Conservation (phyloP, 2,113 vertebrate species). For the Epinephelus moara region DNA sequence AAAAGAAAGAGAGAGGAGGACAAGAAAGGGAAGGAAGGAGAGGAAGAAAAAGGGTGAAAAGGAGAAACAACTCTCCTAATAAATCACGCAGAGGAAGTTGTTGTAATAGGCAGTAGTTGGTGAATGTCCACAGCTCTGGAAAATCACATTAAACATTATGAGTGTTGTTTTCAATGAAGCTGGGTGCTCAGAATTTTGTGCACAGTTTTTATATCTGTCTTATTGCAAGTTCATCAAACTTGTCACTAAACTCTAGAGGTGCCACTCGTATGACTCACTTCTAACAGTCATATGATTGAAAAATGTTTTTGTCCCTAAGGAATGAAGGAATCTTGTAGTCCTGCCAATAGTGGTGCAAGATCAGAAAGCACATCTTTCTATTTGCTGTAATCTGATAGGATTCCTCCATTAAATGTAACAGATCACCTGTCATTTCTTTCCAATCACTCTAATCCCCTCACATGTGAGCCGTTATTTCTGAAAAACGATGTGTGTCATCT, state of each 20-base stretch:
- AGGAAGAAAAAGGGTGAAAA: background rate
- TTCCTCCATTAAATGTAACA: constrained; percentile 14
- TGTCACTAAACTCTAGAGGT: background rate
- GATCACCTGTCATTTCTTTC: constrained; percentile 28
- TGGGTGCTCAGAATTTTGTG: background rate
- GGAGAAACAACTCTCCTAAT: background rate
- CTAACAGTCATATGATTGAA: background rate
- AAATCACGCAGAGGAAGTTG: constrained; percentile 38
- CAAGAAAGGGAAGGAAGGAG: background rate
- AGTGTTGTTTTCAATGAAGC: background rate
- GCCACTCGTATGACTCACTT: background rate
- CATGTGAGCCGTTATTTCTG: constrained; percentile 47
- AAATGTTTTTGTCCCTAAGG: background rate
- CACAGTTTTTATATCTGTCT: background rate
- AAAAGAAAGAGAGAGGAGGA: background rate
- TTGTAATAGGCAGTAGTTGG: background rate
- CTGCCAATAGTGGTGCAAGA: background rate
- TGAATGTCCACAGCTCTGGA: constrained; percentile 5
- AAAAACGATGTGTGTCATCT: constrained; percentile 53
- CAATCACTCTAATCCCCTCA: constrained; percentile 48
- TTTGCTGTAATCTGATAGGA: constrained; percentile 26
- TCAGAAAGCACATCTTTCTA: background rate
- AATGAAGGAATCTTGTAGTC: background rate
- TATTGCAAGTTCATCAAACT: no score
- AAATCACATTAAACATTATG: constrained; percentile 3